Base-by-base conservation (phyloP, 1,140 invertebrate species). In the Drosophila erecta region DNA sequence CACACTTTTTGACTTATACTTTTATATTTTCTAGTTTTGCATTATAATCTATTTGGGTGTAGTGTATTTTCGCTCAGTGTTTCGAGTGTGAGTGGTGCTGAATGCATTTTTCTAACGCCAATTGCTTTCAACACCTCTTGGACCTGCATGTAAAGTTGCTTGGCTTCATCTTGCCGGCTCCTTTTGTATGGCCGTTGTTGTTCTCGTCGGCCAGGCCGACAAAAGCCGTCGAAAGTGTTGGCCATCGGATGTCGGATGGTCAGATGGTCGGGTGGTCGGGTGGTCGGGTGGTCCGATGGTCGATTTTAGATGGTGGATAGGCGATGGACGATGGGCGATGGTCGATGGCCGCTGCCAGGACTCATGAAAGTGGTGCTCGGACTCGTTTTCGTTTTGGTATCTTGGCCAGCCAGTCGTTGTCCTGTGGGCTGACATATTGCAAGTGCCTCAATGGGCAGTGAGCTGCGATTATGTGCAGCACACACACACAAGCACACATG, bases 51-150 rank as follows among this genome's bases (percentile, higher is more conserved):
- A 5, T 3, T 15, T n/a, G 3, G 2, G 1, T 41, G n/a, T 17
- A n/a, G 2, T 2, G 0, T 1, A 4, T 11, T 51, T 67, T 44
- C 17, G 10, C 30, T 15, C 15, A 12, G 64, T 67, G 51, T 2
- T 54, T n/a, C 30, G 35, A 15, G 57, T 53, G 57, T 24, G 38
- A 35, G 22, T 44, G 49, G 51, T 46, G 62, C 60, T 56, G 56
- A 58, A 62, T 76, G 49, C 76, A 72, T 83, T 89, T 87, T 79
- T 89, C 71, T 79, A 73, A 73, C 70, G 76, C 76, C 78, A 76
- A 86, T 89, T 87, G 84, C 84, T 87, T 87, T 87, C 84, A 87
- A 87, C 83, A 89, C 84, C 84, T 87, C 54, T 54, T 46, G 49
- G 37, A 55, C 62, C 64, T 53, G 62, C 66, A 70, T 70, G 66